These are phyloP conservation scores for Leptinotarsa texana DNA, from an alignment of 1,140 invertebrate species.

Conservation along the genomic window DNA sequence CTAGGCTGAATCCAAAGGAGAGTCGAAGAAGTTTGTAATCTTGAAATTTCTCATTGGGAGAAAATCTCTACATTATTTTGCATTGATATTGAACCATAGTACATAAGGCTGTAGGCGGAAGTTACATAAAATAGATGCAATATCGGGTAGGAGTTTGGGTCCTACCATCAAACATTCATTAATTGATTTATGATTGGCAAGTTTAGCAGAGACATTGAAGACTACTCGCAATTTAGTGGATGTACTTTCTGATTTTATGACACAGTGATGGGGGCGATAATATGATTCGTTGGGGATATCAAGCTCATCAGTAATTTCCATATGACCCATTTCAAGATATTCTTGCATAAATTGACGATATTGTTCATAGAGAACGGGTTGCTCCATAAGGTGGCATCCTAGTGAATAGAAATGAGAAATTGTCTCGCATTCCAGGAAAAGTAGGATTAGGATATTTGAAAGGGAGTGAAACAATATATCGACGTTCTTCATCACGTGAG, in stretches of 20 bases:
- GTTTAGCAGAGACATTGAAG: constrained; percentile 30
- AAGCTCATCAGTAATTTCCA: not conserved
- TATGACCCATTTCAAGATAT: not conserved
- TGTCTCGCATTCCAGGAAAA: constrained; percentile 11
- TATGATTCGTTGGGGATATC: not conserved
- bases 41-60: not conserved
- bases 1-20: not conserved
- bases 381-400: not conserved
- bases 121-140: constrained; percentile 43
- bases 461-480: constrained; percentile 24
- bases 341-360: not conserved
- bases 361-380: not conserved
- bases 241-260: constrained; percentile 38
- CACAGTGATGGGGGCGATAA: constrained; percentile 37
- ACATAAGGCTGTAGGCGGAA: constrained; percentile 51
- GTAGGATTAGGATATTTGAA: constrained; percentile 1
- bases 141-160: constrained; percentile 34
- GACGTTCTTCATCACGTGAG: not conserved
- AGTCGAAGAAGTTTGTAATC: not conserved
- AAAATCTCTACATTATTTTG: not conserved
- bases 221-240: constrained; percentile 37
- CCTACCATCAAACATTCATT: constrained; percentile 44
- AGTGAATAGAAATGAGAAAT: not conserved
- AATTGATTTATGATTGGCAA: constrained; percentile 14
- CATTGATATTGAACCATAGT: constrained; percentile 45